Percentiles rank a stretch among this genome's conserved stretches.
These are phyloP conservation scores for Dendrocopos noguchii DNA, from an alignment of 2,113 vertebrate genomes.

Conservation along the genomic window DNA sequence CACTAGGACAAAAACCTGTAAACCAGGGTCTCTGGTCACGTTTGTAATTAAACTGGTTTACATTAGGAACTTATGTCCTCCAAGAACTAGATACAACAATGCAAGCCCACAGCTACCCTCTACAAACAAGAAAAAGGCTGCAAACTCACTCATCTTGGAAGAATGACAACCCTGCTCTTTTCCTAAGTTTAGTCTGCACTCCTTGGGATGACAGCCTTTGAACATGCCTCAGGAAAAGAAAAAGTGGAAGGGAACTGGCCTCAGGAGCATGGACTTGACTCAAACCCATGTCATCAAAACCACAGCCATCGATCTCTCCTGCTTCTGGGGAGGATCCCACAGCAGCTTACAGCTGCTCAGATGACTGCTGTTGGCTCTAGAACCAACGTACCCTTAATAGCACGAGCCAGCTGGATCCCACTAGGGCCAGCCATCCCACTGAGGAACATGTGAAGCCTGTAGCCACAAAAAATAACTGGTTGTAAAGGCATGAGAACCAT, in stretches of 20 bases:
- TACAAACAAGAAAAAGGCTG: background rate
- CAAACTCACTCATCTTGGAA: background rate
- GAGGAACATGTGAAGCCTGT: background rate
- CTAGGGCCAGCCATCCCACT: background rate
- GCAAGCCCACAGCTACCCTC: background rate
- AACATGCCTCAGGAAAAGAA: background rate
- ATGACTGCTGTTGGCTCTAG: background rate
- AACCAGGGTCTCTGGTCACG: background rate
- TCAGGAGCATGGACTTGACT: background rate
- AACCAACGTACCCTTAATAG: background rate
- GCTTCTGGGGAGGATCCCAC: background rate
- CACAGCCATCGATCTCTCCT: rapidly evolving
- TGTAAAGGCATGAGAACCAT: background rate
- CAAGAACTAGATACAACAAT: background rate
- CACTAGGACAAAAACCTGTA: background rate
- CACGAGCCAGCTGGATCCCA: background rate
- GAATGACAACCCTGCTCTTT: background rate
- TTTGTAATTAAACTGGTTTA: background rate
- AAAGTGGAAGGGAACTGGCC: background rate
- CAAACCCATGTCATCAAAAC: background rate
- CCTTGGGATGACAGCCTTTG: background rate
- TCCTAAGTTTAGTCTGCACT: background rate
- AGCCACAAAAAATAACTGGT: background rate
- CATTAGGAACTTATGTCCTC: background rate
- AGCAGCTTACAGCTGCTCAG: background rate